phyloP scores from a whole-genome alignment of 2,113 vertebrate genomes.

The Odocoileus hemionus region DNA sequence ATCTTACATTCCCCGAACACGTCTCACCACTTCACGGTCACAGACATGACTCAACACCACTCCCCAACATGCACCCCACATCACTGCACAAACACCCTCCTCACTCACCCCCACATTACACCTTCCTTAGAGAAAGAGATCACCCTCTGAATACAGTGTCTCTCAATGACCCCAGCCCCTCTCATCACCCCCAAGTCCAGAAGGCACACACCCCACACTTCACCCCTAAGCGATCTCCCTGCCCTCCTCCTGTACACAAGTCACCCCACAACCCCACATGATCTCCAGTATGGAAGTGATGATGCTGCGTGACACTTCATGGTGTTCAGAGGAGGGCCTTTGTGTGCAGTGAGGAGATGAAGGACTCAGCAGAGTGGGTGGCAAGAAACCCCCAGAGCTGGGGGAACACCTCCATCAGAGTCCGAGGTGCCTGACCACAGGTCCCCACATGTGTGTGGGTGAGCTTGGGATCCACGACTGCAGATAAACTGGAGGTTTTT shows the following conservation, averaged over 20 bases:
- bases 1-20: neutral
- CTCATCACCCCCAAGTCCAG: neutral
- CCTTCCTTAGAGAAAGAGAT: neutral
- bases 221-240: neutral
- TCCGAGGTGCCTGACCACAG: neutral
- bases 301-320: neutral
- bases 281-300: fast-evolving
- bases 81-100: neutral
- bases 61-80: neutral
- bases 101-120: neutral
- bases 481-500: neutral
- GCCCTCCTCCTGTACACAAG: too few relatives aligned
- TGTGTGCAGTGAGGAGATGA: neutral
- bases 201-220: neutral
- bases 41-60: neutral
- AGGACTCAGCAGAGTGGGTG: neutral
- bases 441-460: neutral
- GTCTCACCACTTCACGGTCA: fast-evolving
- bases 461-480: neutral
- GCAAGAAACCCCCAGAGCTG: neutral
- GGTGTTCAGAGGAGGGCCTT: neutral
- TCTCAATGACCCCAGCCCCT: neutral
- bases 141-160: neutral
- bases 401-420: neutral
- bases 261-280: neutral